Evolutionary conservation across 2,888 invertebrate species (phyloP), one percentile per base, ranked within the genome.

Genomic region (Acrobasis repandana): DNA sequence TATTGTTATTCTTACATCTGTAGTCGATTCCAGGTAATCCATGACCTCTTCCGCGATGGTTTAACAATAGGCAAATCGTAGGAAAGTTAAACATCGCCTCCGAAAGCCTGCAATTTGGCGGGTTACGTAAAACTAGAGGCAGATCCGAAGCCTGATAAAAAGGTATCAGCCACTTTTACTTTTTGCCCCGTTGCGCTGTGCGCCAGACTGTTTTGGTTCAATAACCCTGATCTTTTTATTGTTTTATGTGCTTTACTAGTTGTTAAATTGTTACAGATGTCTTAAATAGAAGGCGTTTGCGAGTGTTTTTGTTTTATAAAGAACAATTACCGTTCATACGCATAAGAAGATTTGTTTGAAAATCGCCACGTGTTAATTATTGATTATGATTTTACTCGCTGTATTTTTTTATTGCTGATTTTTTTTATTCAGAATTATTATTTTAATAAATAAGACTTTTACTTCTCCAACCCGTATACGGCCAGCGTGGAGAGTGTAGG

Each of bases 81-180:
- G 36, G 54, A 38, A 54, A 60, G 62, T 63, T 59, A 43, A 63
- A 63, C 61, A 56, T 62, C 50, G 63, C 51, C 59, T 60, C 61
- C 43, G 46, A 60, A 49, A 51, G 38, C 56, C 56, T 28, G 34
- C 63, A 60, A 61, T 70, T 73, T 65, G 73, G 76, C 74, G 75
- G 71, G 74, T 84, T 84, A 84, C 83, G 84, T 84, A 85, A 83
- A 82, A 77, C 79, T 79, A 67, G 83, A 78, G 72, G 85, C 79
- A 73, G 74, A 79, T 80, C 74, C 74, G 77, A 76, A 69, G 72
- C 58, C 64, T 73, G 73, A 75, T 74, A 77, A 79, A 77, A 76
- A 76, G 68, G 60, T 63, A 59, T 63, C 61, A 61, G 63, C 66
- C 63, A 83, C 88, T 89, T 88, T 88, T 85, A 85, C 87, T 88